A percentile compares a stretch with the other conserved stretches of the same genome.
phyloP scores from a whole-genome alignment of 2,113 vertebrate genomes.

The Sturnus vulgaris region DNA sequence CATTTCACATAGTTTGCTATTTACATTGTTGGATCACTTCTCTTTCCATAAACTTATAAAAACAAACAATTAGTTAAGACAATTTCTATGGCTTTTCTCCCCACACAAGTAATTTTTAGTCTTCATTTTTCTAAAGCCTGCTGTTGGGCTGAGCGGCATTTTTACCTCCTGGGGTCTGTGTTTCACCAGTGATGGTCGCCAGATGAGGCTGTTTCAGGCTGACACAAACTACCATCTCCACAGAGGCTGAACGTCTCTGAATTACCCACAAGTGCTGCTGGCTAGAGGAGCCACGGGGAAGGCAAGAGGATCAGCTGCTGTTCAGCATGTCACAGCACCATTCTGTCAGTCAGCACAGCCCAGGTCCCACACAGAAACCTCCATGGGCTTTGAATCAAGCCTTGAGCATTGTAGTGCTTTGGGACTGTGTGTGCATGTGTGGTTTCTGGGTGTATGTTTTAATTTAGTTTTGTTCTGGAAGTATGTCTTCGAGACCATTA shows the following conservation, averaged over 20 bases:
- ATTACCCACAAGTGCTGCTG: neutral
- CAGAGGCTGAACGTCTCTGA: neutral
- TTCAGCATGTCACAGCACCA: neutral
- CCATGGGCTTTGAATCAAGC: neutral
- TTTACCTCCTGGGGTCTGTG: neutral
- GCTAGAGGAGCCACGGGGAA: neutral
- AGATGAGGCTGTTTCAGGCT: constrained; percentile 7
- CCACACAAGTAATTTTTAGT: neutral
- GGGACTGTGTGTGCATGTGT: neutral
- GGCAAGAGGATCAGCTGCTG: neutral
- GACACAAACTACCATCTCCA: neutral
- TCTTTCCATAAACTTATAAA: neutral
- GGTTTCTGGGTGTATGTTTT: constrained; percentile 42
- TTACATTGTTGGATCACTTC: neutral
- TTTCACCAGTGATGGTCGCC: constrained; percentile 13
- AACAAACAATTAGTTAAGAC: constrained; percentile 37
- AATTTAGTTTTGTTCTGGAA: constrained; percentile 39
- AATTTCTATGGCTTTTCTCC: constrained; percentile 4
- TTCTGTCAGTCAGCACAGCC: neutral
- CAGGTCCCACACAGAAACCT: neutral
- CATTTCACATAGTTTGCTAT: neutral
- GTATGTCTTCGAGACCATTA: neutral
- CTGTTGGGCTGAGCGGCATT: neutral
- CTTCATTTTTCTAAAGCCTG: neutral
- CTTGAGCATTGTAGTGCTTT: neutral